Evolutionary conservation across 2,113 vertebrate species (phyloP).

Genomic region (Fukomys damarensis): DNA sequence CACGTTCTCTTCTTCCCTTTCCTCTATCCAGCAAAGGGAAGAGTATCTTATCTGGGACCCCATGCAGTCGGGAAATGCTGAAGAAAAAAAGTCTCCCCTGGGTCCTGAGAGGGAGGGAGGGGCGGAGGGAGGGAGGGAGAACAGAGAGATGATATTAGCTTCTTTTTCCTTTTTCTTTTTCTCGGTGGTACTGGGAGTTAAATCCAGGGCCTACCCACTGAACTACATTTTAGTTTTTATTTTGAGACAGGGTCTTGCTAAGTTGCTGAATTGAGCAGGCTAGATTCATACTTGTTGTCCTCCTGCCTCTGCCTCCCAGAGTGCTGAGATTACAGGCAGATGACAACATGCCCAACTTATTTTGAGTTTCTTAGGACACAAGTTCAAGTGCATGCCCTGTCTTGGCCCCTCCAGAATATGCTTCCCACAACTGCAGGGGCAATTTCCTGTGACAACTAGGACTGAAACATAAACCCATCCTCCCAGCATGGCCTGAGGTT

Average conservation of each 20-base stretch:
- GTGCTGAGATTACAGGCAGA: background rate
- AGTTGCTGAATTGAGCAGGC: too few relatives aligned
- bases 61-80: background rate
- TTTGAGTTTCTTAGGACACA: slow-evolving; percentile 30
- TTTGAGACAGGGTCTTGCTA: background rate
- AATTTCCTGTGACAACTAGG: background rate
- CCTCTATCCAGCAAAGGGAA: background rate
- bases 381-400: background rate
- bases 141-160: background rate
- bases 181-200: too few relatives aligned
- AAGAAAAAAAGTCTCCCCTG: background rate
- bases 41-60: background rate
- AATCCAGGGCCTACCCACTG: too few relatives aligned
- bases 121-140: too few relatives aligned
- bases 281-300: background rate
- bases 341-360: background rate
- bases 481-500: background rate
- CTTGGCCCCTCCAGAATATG: background rate
- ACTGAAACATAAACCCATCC: background rate
- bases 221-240: background rate
- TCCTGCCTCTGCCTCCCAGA: background rate
- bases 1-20: background rate
- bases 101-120: too few relatives aligned
- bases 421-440: background rate
- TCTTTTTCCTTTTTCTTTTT: too few relatives aligned